phyloP scores from a whole-genome alignment of 1,140 invertebrate species.

The Tetramorium alpestre region DNA sequence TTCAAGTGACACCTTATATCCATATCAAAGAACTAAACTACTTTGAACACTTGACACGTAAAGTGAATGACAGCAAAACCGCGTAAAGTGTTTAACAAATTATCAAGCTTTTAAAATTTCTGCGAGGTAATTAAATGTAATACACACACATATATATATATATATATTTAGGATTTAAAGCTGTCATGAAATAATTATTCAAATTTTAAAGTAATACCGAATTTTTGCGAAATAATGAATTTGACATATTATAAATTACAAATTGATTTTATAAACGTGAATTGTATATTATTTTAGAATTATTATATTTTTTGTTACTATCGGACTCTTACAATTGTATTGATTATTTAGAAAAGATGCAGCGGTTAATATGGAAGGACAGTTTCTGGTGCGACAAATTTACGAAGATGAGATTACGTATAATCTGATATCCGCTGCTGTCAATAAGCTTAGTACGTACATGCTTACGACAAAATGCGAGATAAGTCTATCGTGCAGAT shows the following conservation, averaged over 20 bases:
- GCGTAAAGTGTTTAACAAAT: slow-evolving; percentile 6
- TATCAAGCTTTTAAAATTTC: neutral
- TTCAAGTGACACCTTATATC: slow-evolving; percentile 60
- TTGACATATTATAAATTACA: neutral
- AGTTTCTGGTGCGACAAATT: slow-evolving; percentile 96
- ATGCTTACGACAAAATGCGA: neutral
- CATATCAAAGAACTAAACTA: slow-evolving; percentile 56
- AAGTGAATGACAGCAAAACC: slow-evolving; percentile 22
- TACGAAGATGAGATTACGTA: slow-evolving; percentile 98
- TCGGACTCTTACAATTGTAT: neutral
- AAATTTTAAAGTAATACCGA: neutral
- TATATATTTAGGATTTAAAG: neutral
- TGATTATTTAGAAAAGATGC: slow-evolving; percentile 92
- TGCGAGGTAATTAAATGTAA: neutral
- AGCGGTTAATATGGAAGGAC: slow-evolving; percentile 96
- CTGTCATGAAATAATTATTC: neutral
- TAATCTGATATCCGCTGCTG: slow-evolving; percentile 95
- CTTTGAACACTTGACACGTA: slow-evolving; percentile 22
- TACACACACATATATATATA: too few relatives aligned
- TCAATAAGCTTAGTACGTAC: slow-evolving; percentile 94
- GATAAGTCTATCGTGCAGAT: neutral
- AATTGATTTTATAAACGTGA: neutral
- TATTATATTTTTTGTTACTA: neutral
- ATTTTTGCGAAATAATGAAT: neutral
- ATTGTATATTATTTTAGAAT: neutral